Conservation (phyloP, 2,797 vertebrate genomes). For the Hapalemur alaotrensis region DNA sequence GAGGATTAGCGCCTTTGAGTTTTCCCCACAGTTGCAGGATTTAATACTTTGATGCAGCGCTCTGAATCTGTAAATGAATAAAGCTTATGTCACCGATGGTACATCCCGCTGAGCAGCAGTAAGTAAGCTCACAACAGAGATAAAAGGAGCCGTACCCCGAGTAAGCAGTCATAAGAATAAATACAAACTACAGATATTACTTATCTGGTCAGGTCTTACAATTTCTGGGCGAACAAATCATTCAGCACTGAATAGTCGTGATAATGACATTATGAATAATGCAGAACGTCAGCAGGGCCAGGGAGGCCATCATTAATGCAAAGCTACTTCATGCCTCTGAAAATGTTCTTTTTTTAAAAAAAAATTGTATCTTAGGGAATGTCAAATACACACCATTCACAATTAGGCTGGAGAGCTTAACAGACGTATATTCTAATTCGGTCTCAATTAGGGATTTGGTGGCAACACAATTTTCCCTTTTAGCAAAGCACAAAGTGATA, state of each 20-base stretch:
- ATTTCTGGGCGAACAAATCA: constrained; percentile 21
- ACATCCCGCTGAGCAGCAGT: constrained; percentile 22
- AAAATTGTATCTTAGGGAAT: not conserved
- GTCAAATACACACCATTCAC: constrained; percentile 50
- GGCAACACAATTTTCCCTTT: constrained; percentile 6
- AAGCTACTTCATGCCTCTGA: constrained; percentile 43
- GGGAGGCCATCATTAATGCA: constrained; percentile 25
- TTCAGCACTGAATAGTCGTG: not conserved
- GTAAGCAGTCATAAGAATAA: constrained; percentile 50
- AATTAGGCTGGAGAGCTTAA: constrained; percentile 66
- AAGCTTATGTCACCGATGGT: constrained; percentile 43
- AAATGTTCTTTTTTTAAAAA: constrained; percentile 54
- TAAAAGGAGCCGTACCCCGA: constrained; percentile 21
- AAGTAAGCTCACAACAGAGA: constrained; percentile 52
- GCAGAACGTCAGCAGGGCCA: not conserved
- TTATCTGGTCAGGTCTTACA: constrained; percentile 44
- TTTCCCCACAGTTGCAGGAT: constrained; percentile 14
- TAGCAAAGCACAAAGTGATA: constrained; percentile 11
- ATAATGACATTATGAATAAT: constrained; percentile 67
- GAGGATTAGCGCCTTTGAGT: constrained; percentile 10
- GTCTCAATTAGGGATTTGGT: constrained; percentile 57
- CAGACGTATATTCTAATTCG: constrained; percentile 69
- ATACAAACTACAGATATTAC: constrained; percentile 48
- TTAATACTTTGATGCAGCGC: constrained; percentile 49
- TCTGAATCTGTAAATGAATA: constrained; percentile 46